A percentile compares a stretch with the other conserved stretches of the same genome.
phyloP scores from a whole-genome alignment of 2,888 invertebrate genomes.

The Trissolcus japonicus region DNA sequence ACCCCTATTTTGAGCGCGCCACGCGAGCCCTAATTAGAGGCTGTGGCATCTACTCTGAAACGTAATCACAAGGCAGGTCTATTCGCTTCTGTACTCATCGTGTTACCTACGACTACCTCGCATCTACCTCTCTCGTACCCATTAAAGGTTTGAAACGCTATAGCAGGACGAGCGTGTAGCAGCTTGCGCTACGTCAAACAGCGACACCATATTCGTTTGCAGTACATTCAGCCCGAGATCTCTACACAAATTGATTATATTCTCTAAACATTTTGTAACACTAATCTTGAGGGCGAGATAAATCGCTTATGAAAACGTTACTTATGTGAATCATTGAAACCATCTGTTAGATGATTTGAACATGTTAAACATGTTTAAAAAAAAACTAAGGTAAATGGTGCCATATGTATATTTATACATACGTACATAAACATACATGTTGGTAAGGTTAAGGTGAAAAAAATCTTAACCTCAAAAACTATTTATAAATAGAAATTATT shows the following conservation, averaged over 20 bases:
- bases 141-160: constrained; percentile 47
- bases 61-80: constrained; percentile 59
- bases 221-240: constrained; percentile 32
- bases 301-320: constrained; percentile 20
- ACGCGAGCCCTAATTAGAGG: constrained; percentile 75
- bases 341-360: too few species aligned
- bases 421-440: too few species aligned
- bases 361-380: too few species aligned
- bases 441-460: too few species aligned
- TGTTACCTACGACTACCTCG: constrained; percentile 55
- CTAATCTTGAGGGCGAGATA: constrained; percentile 20
- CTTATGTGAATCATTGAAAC: neutral
- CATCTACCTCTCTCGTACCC: constrained; percentile 51
- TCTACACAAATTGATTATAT: constrained; percentile 38
- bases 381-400: too few species aligned
- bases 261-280: constrained; percentile 25
- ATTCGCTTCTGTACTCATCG: constrained; percentile 59
- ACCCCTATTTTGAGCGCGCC: constrained; percentile 72
- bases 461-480: too few species aligned
- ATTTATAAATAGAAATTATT: too few species aligned
- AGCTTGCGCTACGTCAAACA: constrained; percentile 46
- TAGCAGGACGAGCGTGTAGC: constrained; percentile 38
- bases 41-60: constrained; percentile 65
- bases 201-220: constrained; percentile 41
- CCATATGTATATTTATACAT: too few species aligned